A percentile compares a stretch with the other conserved stretches of the same genome.
Conservation (phyloP, 2,113 vertebrate genomes). For the Apus apus region DNA sequence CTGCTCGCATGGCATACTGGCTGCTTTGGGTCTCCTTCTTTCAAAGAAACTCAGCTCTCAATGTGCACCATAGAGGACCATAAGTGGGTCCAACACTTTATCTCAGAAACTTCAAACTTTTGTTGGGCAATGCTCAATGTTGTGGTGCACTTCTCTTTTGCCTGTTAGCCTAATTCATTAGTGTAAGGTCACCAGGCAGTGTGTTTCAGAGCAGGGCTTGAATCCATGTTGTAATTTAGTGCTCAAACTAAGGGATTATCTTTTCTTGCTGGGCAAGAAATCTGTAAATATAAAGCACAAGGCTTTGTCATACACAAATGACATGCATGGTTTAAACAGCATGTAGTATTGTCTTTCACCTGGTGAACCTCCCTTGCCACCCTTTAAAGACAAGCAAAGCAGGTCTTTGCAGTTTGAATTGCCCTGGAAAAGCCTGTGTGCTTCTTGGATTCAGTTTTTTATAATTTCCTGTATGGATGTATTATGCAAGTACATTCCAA, state of each 20-base stretch:
- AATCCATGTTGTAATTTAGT: not conserved
- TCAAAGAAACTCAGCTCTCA: not conserved
- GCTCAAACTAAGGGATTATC: not conserved
- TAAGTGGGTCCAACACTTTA: not conserved
- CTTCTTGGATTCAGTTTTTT: not conserved
- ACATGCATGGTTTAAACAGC: not conserved
- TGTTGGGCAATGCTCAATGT: not conserved
- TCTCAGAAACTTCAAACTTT: not conserved
- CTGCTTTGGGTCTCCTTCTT: not conserved
- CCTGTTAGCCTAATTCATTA: not conserved
- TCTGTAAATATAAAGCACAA: not conserved
- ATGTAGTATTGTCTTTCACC: not conserved
- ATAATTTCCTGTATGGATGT: not conserved
- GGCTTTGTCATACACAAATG: not conserved
- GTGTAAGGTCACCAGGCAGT: not conserved
- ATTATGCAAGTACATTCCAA: not conserved
- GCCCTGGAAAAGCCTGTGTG: not conserved
- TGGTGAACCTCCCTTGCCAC: not conserved
- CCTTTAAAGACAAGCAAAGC: not conserved
- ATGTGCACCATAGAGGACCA: not conserved
- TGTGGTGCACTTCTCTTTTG: not conserved
- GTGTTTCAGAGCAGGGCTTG: not conserved
- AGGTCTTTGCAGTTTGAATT: not conserved
- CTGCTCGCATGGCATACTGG: not conserved
- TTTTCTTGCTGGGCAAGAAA: not conserved